Percentiles rank a stretch among this genome's conserved stretches.
Conservation (phyloP, 1,140 invertebrate species). For the Portunus trituberculatus region DNA sequence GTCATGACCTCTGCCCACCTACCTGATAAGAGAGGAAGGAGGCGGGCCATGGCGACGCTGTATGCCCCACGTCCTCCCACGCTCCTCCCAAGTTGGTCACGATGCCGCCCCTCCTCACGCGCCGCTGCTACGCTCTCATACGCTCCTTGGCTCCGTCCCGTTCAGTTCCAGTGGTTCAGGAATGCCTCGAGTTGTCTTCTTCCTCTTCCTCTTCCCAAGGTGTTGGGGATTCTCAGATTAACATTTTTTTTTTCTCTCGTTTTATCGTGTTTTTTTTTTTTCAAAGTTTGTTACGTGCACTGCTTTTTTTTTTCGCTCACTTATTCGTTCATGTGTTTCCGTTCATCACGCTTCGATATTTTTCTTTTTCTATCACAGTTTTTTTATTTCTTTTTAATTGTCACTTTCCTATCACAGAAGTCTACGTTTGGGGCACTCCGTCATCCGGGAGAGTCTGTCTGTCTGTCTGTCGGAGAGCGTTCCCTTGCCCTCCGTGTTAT, state of each 20-base stretch:
- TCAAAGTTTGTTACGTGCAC: too few relatives aligned
- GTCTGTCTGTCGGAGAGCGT: background rate
- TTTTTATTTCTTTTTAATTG: background rate
- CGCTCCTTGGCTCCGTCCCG: background rate
- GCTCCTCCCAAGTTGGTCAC: background rate
- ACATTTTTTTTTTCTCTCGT: too few relatives aligned
- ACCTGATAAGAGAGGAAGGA: background rate
- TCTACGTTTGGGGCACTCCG: background rate
- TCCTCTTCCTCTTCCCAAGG: too few relatives aligned
- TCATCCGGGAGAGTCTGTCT: background rate
- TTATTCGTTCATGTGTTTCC: background rate
- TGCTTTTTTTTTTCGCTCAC: background rate
- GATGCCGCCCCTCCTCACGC: background rate
- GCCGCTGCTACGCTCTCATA: background rate
- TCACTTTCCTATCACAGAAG: background rate
- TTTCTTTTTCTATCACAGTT: background rate
- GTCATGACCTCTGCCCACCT: background rate
- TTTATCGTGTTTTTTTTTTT: too few relatives aligned
- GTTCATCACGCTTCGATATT: background rate
- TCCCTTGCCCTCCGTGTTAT: background rate
- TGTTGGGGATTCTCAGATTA: too few relatives aligned
- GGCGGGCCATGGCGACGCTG: background rate
- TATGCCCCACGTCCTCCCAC: background rate
- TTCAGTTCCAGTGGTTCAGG: too few relatives aligned
- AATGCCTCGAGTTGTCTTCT: too few relatives aligned